phyloP scores from a whole-genome alignment of 1,140 invertebrate genomes.

The Drosophila chauvacae region DNA sequence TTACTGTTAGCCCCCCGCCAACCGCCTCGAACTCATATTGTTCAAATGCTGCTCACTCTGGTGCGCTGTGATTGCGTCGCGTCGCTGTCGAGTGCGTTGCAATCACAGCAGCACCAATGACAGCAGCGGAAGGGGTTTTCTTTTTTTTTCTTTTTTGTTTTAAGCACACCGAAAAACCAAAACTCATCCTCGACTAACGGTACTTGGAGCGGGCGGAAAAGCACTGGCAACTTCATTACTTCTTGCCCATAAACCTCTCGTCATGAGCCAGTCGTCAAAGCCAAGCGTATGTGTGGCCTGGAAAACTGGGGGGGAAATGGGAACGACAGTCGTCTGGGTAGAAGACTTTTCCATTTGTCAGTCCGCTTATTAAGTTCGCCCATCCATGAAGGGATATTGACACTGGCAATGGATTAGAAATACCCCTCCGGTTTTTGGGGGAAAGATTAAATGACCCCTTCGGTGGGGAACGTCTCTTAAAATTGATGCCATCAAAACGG shows the following conservation, averaged over 20 bases:
- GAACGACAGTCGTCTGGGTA: conserved; percentile 9
- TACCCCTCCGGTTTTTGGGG: background rate
- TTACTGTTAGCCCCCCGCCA: conserved; percentile 62
- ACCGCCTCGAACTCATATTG: conserved; percentile 37
- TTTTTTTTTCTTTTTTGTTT: background rate
- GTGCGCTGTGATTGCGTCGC: conserved; percentile 61
- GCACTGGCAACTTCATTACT: conserved; percentile 44
- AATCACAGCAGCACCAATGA: conserved; percentile 53
- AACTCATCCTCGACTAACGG: conserved; percentile 51
- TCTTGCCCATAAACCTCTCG: conserved; percentile 50
- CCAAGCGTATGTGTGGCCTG: conserved; percentile 7
- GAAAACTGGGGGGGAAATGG: conserved; percentile 1
- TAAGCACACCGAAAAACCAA: conserved; percentile 33
- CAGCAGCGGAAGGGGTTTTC: conserved; percentile 10
- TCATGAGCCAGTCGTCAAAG: conserved; percentile 48
- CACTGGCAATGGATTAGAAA: conserved; percentile 37
- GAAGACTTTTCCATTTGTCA: conserved; percentile 41
- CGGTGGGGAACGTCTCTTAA: background rate
- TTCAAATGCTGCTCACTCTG: conserved; percentile 61
- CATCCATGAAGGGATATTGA: conserved; percentile 45
- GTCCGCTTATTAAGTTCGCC: conserved; percentile 28
- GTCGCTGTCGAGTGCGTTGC: conserved; percentile 46
- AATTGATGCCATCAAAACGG: background rate
- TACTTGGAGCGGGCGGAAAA: conserved; percentile 23
- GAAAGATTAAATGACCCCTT: conserved; percentile 6